phyloP scores from a whole-genome alignment of 2,888 invertebrate genomes.

The Tridacna crocea region DNA sequence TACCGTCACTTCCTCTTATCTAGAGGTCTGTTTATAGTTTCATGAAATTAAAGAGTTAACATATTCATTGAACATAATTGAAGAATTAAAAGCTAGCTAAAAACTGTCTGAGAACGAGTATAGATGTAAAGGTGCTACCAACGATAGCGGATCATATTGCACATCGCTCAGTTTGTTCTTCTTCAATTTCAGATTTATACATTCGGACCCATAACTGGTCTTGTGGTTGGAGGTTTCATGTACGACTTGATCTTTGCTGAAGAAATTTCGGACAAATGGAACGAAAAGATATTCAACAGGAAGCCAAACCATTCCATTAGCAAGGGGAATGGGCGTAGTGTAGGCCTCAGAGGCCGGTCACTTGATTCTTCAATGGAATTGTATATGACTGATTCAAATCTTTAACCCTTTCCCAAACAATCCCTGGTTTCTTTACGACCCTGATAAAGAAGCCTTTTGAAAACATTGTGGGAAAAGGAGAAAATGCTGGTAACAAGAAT shows the following conservation, averaged over 20 bases:
- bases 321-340: background rate
- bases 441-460: no score
- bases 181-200: slow-evolving; percentile 6
- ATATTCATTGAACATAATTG: no score
- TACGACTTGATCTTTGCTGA: background rate
- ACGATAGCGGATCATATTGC: background rate
- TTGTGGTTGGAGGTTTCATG: background rate
- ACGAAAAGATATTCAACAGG: background rate
- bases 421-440: no score
- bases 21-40: no score
- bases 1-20: no score
- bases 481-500: no score
- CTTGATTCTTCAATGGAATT: background rate
- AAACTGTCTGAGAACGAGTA: no score
- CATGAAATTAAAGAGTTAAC: no score
- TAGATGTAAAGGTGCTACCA: background rate
- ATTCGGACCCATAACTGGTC: background rate
- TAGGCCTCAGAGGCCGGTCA: background rate
- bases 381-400: background rate
- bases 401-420: no score
- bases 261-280: slow-evolving; percentile 7
- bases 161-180: background rate
- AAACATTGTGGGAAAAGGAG: no score
- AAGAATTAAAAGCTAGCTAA: no score
- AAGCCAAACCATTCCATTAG: no score